Evolutionary conservation across 2,113 vertebrate species (phyloP), one percentile per base, ranked within the genome.

Genomic region (Corythaixoides concolor): DNA sequence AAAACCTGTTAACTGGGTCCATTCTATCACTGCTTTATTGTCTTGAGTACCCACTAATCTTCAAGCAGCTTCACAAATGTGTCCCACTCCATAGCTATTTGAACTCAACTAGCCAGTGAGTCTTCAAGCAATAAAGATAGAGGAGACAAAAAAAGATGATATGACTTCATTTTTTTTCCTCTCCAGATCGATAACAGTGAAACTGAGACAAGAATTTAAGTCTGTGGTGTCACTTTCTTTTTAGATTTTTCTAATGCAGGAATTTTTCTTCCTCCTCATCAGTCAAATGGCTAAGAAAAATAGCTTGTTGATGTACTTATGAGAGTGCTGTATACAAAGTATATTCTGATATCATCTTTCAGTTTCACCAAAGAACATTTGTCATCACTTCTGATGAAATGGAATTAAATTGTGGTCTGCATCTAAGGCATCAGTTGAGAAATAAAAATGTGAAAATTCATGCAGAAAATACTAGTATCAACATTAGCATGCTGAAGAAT

Each of bases 401-500:
- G 32, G 70, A 90, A 95, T 87, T 87, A 90, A 94, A 92, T 67
- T 91, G 53, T 89, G 70, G 77, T 70, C 73, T 93, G 81, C 55
- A 85, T 55, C 53, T 50, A 85, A 85, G 62, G 55, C 58, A 89
- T 52, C 3, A 2, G 47, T 1, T 85, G 81, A 96, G 67, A 88
- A 92, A 91, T 74, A 93, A 85, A 92, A 95, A 79, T 23, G 80
- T 79, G 58, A 77, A 92, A 85, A 96, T 82, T 64, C 62, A 89
- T 79, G 89, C 77, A 93, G 69, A 87, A 94, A 72, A 81, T 50
- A 78, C 53, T 47, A 82, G 73, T 66, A 78, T 85, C 55, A 58
- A 87, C 30, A 95, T 93, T 78, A 96, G 70, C 94, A 95, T 85
- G 84, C 74, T 73, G 70, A 82, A 85, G 87, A 96, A 92, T 64